These are phyloP conservation scores for Gila robusta DNA, from an alignment of 2,797 vertebrate genomes.

Conservation along the genomic window DNA sequence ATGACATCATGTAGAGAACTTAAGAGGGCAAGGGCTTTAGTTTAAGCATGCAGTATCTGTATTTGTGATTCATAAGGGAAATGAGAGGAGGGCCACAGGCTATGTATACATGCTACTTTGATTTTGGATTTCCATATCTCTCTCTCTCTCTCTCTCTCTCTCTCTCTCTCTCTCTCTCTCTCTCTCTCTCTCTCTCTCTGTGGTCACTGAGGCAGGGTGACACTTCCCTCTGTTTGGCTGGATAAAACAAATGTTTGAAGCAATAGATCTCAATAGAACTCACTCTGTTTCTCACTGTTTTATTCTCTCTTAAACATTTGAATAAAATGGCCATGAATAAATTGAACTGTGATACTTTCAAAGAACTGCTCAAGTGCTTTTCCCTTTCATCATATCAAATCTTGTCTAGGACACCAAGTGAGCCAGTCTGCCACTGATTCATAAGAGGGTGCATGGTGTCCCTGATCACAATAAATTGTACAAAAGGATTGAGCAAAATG, in stretches of 20 bases:
- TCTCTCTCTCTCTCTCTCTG: neutral
- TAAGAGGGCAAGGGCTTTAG: constrained; percentile 42
- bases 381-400: neutral
- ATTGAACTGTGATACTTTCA: constrained; percentile 13
- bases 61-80: constrained; percentile 35
- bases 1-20: constrained; percentile 77
- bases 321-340: constrained; percentile 37
- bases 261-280: neutral
- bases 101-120: constrained; percentile 44
- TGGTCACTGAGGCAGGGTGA: constrained; percentile 19
- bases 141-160: neutral
- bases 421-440: neutral
- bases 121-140: constrained; percentile 27
- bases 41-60: constrained; percentile 41
- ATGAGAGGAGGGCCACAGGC: constrained; percentile 37
- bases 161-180: neutral
- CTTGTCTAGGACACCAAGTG: constrained; percentile 12
- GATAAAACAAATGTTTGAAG: constrained; percentile 16
- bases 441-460: neutral
- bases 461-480: neutral
- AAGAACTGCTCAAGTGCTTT: constrained; percentile 23
- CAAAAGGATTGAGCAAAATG: neutral
- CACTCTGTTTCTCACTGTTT: neutral
- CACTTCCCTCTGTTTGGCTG: constrained; percentile 24
- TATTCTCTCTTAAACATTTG: constrained; percentile 29